Evolutionary conservation across 1,140 invertebrate genomes (phyloP).

Genomic region (Rhynchophorus ferrugineus): DNA sequence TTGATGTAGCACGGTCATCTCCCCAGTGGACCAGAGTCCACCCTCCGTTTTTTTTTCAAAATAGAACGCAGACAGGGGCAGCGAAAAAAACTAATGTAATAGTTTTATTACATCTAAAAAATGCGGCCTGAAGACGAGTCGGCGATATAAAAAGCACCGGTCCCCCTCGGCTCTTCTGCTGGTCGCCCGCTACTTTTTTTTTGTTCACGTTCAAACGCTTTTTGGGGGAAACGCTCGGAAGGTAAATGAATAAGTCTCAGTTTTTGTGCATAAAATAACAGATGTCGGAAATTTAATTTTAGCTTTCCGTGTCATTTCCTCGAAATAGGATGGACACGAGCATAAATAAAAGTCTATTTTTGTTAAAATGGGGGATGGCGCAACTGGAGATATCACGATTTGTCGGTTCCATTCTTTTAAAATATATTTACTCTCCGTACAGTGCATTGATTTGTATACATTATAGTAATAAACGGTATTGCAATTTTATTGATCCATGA

Average conservation of each 20-base stretch:
- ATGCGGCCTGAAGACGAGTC: slow-evolving; percentile 23
- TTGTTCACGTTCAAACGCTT: slow-evolving; percentile 1
- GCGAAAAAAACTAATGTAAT: slow-evolving; percentile 41
- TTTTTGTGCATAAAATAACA: slow-evolving; percentile 22
- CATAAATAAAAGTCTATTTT: slow-evolving; percentile 6
- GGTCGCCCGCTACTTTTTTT: too few relatives aligned
- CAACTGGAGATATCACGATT: too few relatives aligned
- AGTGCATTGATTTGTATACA: too few relatives aligned
- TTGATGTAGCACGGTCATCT: slow-evolving; percentile 43
- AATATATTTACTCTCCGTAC: too few relatives aligned
- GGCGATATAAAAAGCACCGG: slow-evolving; percentile 18
- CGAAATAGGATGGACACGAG: slow-evolving; percentile 1
- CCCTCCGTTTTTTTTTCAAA: too few relatives aligned
- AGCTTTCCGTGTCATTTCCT: slow-evolving; percentile 21
- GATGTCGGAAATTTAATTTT: slow-evolving; percentile 20
- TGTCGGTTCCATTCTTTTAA: too few relatives aligned
- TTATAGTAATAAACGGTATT: too few relatives aligned
- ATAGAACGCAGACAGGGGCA: too few relatives aligned
- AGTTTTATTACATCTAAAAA: slow-evolving; percentile 40
- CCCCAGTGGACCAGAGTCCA: slow-evolving; percentile 35
- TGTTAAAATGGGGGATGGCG: too few relatives aligned
- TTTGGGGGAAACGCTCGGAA: slow-evolving; percentile 19
- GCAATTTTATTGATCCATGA: too few relatives aligned
- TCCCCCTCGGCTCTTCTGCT: slow-evolving; percentile 1
- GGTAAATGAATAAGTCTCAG: slow-evolving; percentile 17